Percentiles rank a stretch among this genome's conserved stretches.
These are phyloP conservation scores for Bathynomus jamesi DNA, from an alignment of 1,140 invertebrate species.

Conservation along the genomic window DNA sequence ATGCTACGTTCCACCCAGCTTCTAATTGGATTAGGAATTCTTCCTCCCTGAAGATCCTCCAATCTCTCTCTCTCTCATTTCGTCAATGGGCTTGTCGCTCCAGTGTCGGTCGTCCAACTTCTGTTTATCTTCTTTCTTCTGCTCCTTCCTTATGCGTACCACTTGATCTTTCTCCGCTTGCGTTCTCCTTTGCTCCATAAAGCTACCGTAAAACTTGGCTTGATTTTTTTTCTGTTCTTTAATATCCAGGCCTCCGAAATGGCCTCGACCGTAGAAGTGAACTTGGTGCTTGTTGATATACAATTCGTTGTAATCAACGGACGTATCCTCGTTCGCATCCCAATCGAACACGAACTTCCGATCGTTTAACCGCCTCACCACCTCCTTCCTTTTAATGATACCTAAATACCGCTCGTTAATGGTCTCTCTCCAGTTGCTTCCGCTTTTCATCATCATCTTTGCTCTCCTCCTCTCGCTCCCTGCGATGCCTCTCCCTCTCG, in stretches of 20 bases:
- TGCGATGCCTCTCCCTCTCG: constrained; percentile 24
- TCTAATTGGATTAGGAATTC: constrained; percentile 91
- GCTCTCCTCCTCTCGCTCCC: constrained; percentile 40
- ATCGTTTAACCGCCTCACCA: constrained; percentile 88
- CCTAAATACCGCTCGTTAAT: constrained; percentile 94
- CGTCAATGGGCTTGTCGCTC: constrained; percentile 85
- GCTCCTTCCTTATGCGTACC: constrained; percentile 72
- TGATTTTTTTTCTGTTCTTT: constrained; percentile 95
- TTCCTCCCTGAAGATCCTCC: constrained; percentile 95
- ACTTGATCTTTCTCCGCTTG: constrained; percentile 96
- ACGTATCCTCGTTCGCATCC: constrained; percentile 98
- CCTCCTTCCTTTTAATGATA: constrained; percentile 83
- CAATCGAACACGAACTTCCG: constrained; percentile 99
- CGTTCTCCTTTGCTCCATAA: constrained; percentile 88
- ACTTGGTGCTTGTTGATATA: constrained; percentile 94
- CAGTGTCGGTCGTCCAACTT: constrained; percentile 99
- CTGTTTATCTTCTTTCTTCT: constrained; percentile 94
- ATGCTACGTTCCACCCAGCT: constrained; percentile 92
- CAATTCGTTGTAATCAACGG: constrained; percentile 93
- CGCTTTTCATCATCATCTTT: constrained; percentile 55
- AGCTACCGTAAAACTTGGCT: constrained; percentile 94
- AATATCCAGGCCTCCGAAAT: constrained; percentile 95
- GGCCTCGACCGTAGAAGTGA: constrained; percentile 96
- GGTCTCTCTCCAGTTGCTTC: constrained; percentile 81
- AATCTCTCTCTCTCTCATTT: constrained; percentile 97